Evolutionary conservation across 2,113 vertebrate genomes (phyloP).

Genomic region (Aegithalos caudatus): DNA sequence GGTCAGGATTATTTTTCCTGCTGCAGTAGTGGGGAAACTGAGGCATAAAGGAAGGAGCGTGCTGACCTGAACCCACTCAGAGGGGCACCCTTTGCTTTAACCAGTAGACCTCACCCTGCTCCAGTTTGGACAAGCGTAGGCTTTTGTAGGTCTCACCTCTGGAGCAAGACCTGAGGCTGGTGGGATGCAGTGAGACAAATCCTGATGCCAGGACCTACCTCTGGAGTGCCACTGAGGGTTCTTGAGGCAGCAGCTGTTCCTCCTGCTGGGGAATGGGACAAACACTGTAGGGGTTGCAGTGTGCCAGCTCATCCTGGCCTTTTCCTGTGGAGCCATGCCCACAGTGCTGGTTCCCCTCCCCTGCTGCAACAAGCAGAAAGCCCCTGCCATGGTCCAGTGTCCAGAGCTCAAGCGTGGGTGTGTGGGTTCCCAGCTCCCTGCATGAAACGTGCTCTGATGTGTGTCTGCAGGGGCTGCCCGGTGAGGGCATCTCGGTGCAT

Average conservation of each 20-base stretch:
- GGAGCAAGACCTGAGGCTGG: not conserved
- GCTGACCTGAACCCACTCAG: not conserved
- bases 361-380: not conserved
- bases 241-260: not conserved
- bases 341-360: not conserved
- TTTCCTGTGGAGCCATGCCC: not conserved
- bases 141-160: not conserved
- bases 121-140: not conserved
- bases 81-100: not conserved
- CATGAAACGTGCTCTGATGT: rapidly evolving
- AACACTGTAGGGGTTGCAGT: rapidly evolving
- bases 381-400: not conserved
- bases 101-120: not conserved
- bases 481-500: not conserved
- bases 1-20: not conserved
- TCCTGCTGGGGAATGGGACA: not conserved
- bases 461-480: rapidly evolving
- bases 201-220: not conserved
- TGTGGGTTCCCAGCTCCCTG: not conserved
- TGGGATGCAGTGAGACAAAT: rapidly evolving
- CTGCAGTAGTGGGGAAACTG: not conserved
- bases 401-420: rapidly evolving
- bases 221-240: not conserved
- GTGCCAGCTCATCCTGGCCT: not conserved
- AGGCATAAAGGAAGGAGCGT: not conserved